Evolutionary conservation across 2,888 invertebrate species (phyloP).

Genomic region (Candidula unifasciata): DNA sequence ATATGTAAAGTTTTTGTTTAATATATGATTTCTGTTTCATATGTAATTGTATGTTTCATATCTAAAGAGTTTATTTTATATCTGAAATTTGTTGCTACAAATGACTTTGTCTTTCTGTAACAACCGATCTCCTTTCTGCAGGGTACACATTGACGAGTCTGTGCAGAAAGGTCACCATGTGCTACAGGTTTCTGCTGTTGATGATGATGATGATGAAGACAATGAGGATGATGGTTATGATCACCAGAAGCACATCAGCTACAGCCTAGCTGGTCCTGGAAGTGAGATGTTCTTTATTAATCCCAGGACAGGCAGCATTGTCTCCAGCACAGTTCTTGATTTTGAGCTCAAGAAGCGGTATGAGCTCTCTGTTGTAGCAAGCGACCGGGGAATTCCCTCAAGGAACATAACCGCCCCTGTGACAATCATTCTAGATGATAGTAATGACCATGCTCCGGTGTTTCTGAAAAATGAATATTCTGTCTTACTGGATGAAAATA

Average conservation of each 20-base stretch:
- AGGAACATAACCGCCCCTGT: slow-evolving; percentile 83
- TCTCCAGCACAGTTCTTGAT: slow-evolving; percentile 87
- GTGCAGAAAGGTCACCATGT: slow-evolving; percentile 87
- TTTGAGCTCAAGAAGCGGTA: slow-evolving; percentile 87
- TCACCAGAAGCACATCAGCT: slow-evolving; percentile 85
- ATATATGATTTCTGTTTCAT: neutral
- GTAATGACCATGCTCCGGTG: slow-evolving; percentile 91
- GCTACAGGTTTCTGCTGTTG: slow-evolving; percentile 84
- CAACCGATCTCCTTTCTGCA: slow-evolving; percentile 59
- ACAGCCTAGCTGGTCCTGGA: slow-evolving; percentile 87
- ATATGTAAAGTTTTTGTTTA: neutral
- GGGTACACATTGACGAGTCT: slow-evolving; percentile 86
- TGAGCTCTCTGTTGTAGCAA: slow-evolving; percentile 83
- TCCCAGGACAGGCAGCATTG: slow-evolving; percentile 86
- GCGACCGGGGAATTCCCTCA: slow-evolving; percentile 79
- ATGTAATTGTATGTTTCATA: neutral
- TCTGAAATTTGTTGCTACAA: too few species aligned
- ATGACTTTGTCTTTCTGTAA: neutral
- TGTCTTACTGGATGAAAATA: slow-evolving; percentile 88
- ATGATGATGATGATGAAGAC: slow-evolving; percentile 89
- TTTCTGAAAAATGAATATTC: slow-evolving; percentile 86
- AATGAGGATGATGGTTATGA: slow-evolving; percentile 88
- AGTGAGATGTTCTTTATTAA: slow-evolving; percentile 71
- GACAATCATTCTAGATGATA: slow-evolving; percentile 87
- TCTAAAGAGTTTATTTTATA: neutral